Base-by-base conservation (phyloP, 2,113 vertebrate species). In the Albula glossodonta region DNA sequence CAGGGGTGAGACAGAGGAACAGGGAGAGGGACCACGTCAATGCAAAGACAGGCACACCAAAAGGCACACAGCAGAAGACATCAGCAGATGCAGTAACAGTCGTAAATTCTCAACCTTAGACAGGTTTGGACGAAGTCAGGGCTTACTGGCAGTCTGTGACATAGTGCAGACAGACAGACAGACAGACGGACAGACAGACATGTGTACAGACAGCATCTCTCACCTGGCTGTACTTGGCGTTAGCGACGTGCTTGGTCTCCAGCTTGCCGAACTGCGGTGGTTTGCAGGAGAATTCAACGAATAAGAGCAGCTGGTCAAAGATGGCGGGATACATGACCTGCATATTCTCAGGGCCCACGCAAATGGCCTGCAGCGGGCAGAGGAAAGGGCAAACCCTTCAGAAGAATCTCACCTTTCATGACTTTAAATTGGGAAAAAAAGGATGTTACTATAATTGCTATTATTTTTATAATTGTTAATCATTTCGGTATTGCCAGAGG, bases 261-360 rank as follows among this genome's bases (percentile, higher is more conserved):
- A 99, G 92, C 87, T 98, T 96, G 93, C 98, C 98, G 83, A 98
- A 99, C 90, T 98, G 98, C 63, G 98, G 98, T 87, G 98, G 98
- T 90, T 99, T 99, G 94, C 98, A 99, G 90, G 98, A 99, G 91
- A 99, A 99, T 94, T 99, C 98, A 83, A 98, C 98, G 91, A 99
- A 99, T 87, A 97, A 97, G 88, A 99, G 93, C 77, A 99, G 96
- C 91, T 99, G 98, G 90, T 99, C 95, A 53, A 99, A 99, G 93
- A 99, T 99, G 91, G 98, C 98, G 51, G 98, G 98, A 95, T 99
- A 99, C 98, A 99, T 99, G 95, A 97, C 97, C 94, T 99, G 98
- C 97, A 99, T 98, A 88, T 95, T 97, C 95, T 99, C 98, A 4
- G 98, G 96, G 88, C 98, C 97, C 87, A 99, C 94, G 89, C 98